Conservation (phyloP, 2,888 invertebrate species). For the Hyposoter dolosus region DNA sequence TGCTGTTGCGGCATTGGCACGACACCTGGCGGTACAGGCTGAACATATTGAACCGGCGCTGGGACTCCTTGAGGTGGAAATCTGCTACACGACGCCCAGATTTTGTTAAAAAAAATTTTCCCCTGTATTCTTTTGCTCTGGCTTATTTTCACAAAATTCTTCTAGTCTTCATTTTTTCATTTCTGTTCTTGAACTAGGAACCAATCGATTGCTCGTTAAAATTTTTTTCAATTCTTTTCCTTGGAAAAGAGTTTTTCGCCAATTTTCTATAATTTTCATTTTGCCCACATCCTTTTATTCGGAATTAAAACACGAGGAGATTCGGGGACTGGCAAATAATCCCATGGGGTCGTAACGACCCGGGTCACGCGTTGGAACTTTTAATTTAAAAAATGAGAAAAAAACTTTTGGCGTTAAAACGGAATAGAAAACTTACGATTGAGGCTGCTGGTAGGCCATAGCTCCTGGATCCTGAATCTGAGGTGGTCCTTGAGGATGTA, state of each 20-base stretch:
- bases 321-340: not conserved
- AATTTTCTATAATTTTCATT: not conserved
- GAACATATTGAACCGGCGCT: constrained; percentile 76
- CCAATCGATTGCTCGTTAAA: not conserved
- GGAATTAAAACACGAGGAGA: no score
- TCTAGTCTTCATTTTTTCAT: constrained; percentile 37
- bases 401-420: not conserved
- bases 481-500: constrained; percentile 57
- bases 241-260: not conserved
- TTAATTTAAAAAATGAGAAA: not conserved
- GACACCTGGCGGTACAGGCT: constrained; percentile 75
- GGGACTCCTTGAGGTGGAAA: constrained; percentile 79
- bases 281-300: no score
- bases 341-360: not conserved
- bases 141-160: not conserved
- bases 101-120: constrained; percentile 16
- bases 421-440: constrained; percentile 69
- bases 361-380: not conserved
- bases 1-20: constrained; percentile 77
- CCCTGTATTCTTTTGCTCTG: constrained; percentile 11
- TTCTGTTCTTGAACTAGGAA: constrained; percentile 35
- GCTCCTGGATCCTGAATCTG: constrained; percentile 69
- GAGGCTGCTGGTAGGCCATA: constrained; percentile 72
- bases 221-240: not conserved
- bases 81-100: constrained; percentile 70